Base-by-base conservation (phyloP, 2,888 invertebrate genomes). In the Cosmorhoe ocellata region DNA sequence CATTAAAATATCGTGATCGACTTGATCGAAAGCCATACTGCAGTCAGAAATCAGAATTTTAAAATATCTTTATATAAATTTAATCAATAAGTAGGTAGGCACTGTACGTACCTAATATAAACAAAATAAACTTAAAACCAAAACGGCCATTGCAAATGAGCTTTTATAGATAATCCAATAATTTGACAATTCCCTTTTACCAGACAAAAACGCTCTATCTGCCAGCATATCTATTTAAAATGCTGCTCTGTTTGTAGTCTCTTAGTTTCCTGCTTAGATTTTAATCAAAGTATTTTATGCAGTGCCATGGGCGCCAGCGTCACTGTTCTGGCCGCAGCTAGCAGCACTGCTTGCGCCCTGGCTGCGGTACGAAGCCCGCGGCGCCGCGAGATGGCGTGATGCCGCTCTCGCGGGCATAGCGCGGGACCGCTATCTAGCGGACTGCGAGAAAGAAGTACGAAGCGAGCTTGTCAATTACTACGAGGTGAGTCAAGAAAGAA, bases 221-320 rank as follows among this genome's bases (percentile, higher is more conserved):
- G n/a, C n/a, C n/a, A n/a, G n/a, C n/a, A n/a, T n/a, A n/a, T n/a
- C n/a, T n/a, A n/a, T n/a, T n/a, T n/a, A n/a, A n/a, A n/a, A n/a
- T n/a, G n/a, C n/a, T n/a, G n/a, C n/a, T n/a, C n/a, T n/a, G n/a
- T n/a, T n/a, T n/a, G n/a, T n/a, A n/a, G n/a, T n/a, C n/a, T 18
- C 5, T 18, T 18, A 5, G 18, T 18, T 18, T 24, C 7, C 7
- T 24, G 2, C 6, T 24, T 24, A 7, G 6, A 7, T 4, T 7
- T 7, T 6, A 24, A 4, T 6, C 24, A 4, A 7, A 5, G 5
- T 24, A 24, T 5, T 14, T 27, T 47, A 0, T 22, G 56, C 50
- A 94, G 94, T 94, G 31, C 91, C 92, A 1, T 94, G 94, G 93
- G 94, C 94, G 22, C 94, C 94, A 1, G 93, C 93, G 6, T 93